A percentile compares a stretch with the other conserved stretches of the same genome.
These are phyloP conservation scores for Ctenoplectra terminalis DNA, from an alignment of 1,140 invertebrate genomes.

Conservation along the genomic window DNA sequence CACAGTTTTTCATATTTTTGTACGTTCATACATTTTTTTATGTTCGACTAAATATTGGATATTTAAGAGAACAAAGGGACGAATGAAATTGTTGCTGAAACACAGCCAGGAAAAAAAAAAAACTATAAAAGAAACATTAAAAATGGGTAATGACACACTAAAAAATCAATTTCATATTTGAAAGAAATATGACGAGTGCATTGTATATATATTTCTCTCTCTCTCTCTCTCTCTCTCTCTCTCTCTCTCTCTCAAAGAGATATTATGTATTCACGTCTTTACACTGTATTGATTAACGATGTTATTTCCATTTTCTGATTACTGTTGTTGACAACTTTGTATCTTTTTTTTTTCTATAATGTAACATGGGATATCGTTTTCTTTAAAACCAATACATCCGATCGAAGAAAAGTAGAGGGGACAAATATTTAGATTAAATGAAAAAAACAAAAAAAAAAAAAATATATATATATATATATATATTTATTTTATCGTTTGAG, in stretches of 20 bases:
- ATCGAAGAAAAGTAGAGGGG: background rate
- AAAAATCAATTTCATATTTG: conserved; percentile 18
- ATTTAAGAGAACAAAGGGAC: background rate
- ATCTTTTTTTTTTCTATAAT: conserved; percentile 8
- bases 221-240: background rate
- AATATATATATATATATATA: too few relatives aligned
- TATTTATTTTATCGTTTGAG: conserved; percentile 44
- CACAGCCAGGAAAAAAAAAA: background rate
- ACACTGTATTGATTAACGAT: background rate
- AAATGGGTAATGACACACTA: background rate
- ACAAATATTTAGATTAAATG: conserved; percentile 18
- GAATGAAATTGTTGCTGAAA: background rate
- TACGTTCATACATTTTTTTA: conserved; percentile 9
- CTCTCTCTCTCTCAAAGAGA: too few relatives aligned
- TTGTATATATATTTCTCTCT: background rate
- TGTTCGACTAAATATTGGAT: background rate
- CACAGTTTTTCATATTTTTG: conserved; percentile 1
- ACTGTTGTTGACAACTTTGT: background rate
- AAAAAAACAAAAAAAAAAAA: too few relatives aligned
- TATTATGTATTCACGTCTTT: background rate
- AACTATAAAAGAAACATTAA: background rate
- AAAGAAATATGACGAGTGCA: background rate
- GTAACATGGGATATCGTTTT: background rate
- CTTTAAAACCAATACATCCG: background rate
- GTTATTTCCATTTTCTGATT: conserved; percentile 8